Conservation (phyloP, 2,888 invertebrate genomes). For the Leptopilina drosophilae region DNA sequence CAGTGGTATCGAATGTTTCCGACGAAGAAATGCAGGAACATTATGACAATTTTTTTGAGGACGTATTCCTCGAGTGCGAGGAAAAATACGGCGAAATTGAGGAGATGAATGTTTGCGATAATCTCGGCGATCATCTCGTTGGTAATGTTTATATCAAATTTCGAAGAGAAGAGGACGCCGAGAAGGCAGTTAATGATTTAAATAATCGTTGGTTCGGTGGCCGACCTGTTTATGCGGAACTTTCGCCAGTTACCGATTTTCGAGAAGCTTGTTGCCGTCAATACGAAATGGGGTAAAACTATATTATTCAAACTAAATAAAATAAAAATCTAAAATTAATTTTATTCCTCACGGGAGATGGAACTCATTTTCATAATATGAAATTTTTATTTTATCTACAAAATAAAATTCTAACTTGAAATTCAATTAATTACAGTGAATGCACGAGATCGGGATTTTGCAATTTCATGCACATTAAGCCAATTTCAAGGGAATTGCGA, state of each 20-base stretch:
- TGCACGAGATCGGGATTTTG: constrained; percentile 99
- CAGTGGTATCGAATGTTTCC: constrained; percentile 93
- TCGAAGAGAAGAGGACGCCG: constrained; percentile 97
- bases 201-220: constrained; percentile 99
- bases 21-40: constrained; percentile 99
- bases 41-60: constrained; percentile 99
- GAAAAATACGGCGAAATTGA: constrained; percentile 99
- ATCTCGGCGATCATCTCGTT: constrained; percentile 97
- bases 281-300: constrained; percentile 93
- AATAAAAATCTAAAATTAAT: not conserved
- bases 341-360: not conserved
- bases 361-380: too few species aligned
- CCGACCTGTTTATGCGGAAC: constrained; percentile 96
- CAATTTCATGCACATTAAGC: constrained; percentile 99
- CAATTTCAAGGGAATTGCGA: constrained; percentile 93
- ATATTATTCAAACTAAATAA: constrained; percentile 50
- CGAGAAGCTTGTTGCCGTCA: constrained; percentile 99
- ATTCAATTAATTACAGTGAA: constrained; percentile 79
- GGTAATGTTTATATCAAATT: constrained; percentile 99
- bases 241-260: constrained; percentile 99
- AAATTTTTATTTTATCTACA: too few species aligned
- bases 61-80: constrained; percentile 98
- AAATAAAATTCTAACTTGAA: too few species aligned
- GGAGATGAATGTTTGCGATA: constrained; percentile 99
- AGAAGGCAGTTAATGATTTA: constrained; percentile 95